Evolutionary conservation across 2,113 vertebrate species (phyloP).

Genomic region (Hippocampus barbouri): DNA sequence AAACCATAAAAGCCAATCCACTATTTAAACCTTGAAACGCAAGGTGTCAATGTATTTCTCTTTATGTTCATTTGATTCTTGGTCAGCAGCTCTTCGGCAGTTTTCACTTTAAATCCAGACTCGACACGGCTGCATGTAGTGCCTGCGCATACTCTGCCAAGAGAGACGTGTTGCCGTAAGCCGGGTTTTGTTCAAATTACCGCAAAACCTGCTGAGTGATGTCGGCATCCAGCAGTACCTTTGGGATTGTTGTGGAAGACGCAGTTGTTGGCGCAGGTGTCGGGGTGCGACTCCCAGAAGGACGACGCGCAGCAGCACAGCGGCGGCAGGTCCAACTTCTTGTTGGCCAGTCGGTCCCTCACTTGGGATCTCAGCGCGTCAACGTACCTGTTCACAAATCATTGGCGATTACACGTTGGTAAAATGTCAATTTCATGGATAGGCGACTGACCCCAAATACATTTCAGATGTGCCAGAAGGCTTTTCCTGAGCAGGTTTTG

Average conservation of each 20-base stretch:
- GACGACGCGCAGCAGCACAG: constrained; percentile 84
- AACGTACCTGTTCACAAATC: constrained; percentile 71
- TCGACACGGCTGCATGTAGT: constrained; percentile 76
- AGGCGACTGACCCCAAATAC: too few relatives aligned
- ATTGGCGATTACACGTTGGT: neutral
- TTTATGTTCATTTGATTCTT: neutral
- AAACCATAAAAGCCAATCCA: too few relatives aligned
- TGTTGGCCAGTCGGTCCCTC: constrained; percentile 75
- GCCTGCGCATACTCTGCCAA: constrained; percentile 80
- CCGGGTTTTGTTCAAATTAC: neutral
- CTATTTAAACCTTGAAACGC: too few relatives aligned
- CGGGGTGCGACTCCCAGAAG: constrained; percentile 91
- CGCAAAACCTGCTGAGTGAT: neutral
- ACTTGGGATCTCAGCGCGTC: constrained; percentile 81
- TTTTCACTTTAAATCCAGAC: constrained; percentile 60
- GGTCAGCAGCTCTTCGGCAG: constrained; percentile 1
- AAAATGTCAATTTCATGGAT: too few relatives aligned
- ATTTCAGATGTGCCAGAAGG: too few relatives aligned
- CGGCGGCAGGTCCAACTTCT: constrained; percentile 75
- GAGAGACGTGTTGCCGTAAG: neutral
- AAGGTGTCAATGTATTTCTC: neutral
- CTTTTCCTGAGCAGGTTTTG: too few relatives aligned
- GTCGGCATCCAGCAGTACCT: constrained; percentile 51
- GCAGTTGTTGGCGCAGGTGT: constrained; percentile 93
- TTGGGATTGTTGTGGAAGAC: constrained; percentile 87